Evolutionary conservation across 2,888 invertebrate genomes (phyloP).

Genomic region (Tethea ocularis): DNA sequence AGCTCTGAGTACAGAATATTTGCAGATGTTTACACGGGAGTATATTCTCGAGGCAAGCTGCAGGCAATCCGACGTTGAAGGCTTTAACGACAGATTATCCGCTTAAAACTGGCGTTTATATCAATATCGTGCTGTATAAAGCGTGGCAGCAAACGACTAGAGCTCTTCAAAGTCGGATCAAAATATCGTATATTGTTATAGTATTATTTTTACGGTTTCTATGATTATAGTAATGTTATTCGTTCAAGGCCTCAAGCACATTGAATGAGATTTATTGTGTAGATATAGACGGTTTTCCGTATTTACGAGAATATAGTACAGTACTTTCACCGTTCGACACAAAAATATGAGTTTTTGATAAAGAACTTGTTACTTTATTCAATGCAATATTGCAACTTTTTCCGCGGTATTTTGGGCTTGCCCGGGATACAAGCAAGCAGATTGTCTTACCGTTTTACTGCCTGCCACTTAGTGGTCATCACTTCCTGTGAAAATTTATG

Average conservation of each 20-base stretch:
- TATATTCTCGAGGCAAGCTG: not conserved
- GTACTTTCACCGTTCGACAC: too few relatives aligned
- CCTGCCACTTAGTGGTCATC: too few relatives aligned
- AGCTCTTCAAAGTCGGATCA: not conserved
- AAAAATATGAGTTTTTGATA: too few relatives aligned
- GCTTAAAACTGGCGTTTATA: constrained; percentile 8
- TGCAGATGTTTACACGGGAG: not conserved
- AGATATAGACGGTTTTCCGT: not conserved
- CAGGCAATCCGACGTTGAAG: not conserved
- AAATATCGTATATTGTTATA: not conserved
- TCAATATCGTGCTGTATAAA: not conserved
- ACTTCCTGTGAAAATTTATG: too few relatives aligned
- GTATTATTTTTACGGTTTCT: too few relatives aligned
- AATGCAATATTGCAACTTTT: too few relatives aligned
- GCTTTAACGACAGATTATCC: constrained; percentile 7
- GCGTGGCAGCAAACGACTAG: not conserved
- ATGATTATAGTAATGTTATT: not conserved
- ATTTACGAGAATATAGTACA: too few relatives aligned
- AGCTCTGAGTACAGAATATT: not conserved
- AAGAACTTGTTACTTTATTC: too few relatives aligned
- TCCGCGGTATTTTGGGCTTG: too few relatives aligned
- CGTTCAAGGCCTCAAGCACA: not conserved
- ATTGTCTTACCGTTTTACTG: too few relatives aligned
- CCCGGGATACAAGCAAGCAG: too few relatives aligned
- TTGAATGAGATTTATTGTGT: not conserved